Conservation (phyloP, 2,113 vertebrate species). For the Acrocephalus arundinaceus region DNA sequence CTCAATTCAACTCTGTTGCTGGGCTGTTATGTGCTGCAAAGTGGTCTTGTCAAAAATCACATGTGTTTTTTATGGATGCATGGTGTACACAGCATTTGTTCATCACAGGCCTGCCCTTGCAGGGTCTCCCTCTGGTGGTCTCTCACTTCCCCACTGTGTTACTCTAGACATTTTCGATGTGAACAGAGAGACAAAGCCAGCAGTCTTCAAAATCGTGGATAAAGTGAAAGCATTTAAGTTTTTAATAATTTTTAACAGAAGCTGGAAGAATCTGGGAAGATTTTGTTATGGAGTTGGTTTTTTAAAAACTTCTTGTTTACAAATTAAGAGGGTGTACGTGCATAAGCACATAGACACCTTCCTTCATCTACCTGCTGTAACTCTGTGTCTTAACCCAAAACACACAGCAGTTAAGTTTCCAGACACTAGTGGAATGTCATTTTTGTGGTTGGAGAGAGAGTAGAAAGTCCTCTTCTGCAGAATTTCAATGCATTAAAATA, state of each 20-base stretch:
- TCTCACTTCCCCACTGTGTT: neutral
- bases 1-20: constrained; percentile 1
- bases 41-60: neutral
- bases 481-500: neutral
- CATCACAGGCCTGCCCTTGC: neutral
- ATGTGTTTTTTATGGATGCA: neutral
- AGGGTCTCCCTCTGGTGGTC: neutral
- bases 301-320: neutral
- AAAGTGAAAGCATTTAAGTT: neutral
- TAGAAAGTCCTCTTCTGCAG: neutral
- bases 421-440: neutral
- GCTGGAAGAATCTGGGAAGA: neutral
- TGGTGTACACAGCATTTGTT: neutral
- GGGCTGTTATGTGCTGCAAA: neutral
- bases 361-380: neutral
- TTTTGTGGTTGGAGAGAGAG: neutral
- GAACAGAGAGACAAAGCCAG: neutral
- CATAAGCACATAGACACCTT: neutral
- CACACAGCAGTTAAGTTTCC: neutral
- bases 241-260: neutral
- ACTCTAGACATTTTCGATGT: neutral
- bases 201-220: neutral
- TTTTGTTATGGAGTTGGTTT: neutral
- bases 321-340: neutral
- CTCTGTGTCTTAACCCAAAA: neutral